phyloP scores from a whole-genome alignment of 2,113 vertebrate species.

The Microtus ochrogaster region DNA sequence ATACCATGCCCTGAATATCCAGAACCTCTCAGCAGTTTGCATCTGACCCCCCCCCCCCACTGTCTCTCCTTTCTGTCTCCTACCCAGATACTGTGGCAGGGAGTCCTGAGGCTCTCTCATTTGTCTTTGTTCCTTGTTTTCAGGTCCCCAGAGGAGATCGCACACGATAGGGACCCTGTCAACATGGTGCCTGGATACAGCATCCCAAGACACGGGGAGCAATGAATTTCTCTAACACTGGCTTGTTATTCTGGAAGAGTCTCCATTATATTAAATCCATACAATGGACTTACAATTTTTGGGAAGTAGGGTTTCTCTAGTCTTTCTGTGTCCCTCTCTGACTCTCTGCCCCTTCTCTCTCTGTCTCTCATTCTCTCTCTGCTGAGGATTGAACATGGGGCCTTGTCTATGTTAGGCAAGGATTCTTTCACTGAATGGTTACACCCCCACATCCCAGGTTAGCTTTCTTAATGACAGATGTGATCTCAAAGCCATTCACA shows the following conservation, averaged over 20 bases:
- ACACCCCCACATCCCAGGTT: background rate
- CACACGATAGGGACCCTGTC: background rate
- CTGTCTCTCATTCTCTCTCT: no score
- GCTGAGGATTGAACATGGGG: background rate
- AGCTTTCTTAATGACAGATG: background rate
- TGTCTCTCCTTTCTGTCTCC: background rate
- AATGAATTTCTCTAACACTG: background rate
- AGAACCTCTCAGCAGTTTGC: background rate
- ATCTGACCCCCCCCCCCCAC: background rate
- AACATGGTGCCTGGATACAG: background rate
- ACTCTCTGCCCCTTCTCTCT: no score
- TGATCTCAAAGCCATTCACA: background rate
- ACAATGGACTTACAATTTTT: background rate
- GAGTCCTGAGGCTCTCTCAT: background rate
- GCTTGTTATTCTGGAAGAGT: background rate
- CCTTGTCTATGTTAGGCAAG: background rate
- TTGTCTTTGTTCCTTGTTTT: background rate
- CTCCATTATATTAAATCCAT: background rate
- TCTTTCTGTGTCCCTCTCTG: background rate
- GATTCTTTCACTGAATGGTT: background rate
- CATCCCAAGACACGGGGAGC: background rate
- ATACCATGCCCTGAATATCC: background rate
- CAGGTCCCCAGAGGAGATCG: background rate
- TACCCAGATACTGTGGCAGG: background rate
- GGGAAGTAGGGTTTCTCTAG: background rate